Evolutionary conservation across 2,888 invertebrate genomes (phyloP), one percentile per base, ranked within the genome.

Genomic region (Andrena haemorrhoa): DNA sequence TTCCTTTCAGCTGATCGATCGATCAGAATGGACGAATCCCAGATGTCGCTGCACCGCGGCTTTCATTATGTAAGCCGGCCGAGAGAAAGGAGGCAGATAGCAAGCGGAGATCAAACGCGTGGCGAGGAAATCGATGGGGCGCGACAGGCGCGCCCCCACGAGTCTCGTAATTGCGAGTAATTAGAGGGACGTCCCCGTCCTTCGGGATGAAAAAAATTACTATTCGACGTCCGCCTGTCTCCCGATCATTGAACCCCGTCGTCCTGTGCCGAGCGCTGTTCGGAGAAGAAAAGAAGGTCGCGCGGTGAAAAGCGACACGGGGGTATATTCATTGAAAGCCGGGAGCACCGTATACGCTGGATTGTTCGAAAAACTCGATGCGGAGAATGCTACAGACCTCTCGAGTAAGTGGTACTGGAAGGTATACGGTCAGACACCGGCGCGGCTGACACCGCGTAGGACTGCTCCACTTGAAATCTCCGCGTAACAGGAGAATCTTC

Each of bases 1-100:
- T 63, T 51, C 31, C 73, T 60, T 23, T 29, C 64, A 56, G 33
- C 63, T 53, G 29, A 63, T 71, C 71, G 12, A 56, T 29, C 75
- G 56, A 64, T 35, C 68, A 35, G 33, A 68, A 33, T 16, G 31
- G 47, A 29, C 31, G 10, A 35, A 35, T 26, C n/a, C 33, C 63
- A 33, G 53, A 72, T 35, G 53, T 29, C 33, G 35, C 31, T 31
- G 63, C 23, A 6, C 35, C 63, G 63, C 35, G 29, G 53, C 33
- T 72, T 53, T 49, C 35, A 51, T 51, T 20, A 61, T 20, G 23
- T 23, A 20, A 47, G 33, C 49, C 31, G 23, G 10, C 23, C 16
- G 23, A 49, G 56, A 61, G 10, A 61, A 23, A 31, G 1, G 47
- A 60, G 2, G 20, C n/a, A 6, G 12, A 47, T 5, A 12, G 8